Base-by-base conservation (phyloP, 1,140 invertebrate species). In the Drosophila watanabei region DNA sequence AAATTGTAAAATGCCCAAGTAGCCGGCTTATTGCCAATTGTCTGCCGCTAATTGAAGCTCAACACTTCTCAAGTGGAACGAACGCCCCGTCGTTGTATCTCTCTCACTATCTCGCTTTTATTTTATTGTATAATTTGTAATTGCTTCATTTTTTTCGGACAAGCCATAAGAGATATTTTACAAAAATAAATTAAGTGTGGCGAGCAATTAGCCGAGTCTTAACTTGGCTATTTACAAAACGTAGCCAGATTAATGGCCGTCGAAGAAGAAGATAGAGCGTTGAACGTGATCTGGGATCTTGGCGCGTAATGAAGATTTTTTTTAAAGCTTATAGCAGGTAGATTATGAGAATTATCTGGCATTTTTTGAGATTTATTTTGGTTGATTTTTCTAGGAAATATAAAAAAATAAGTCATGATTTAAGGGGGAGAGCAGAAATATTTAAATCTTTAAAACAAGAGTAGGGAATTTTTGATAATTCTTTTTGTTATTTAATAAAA, bases 21-120 rank as follows among this genome's bases (percentile, higher is more conserved):
- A 71, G 59, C 62, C 69, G 69, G 48, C 78, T 82, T 81, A 65
- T 70, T 69, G 68, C 62, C 56, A 49, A 66, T 88, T 82, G 80
- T 61, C 79, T 76, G 75, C 66, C 41, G 52, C 69, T 88, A 84
- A 88, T 83, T 83, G 77, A 59, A 49, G 64, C 77, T 83, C 72
- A 88, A 69, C 85, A 78, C 81, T 71, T 81, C 72, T 88, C 72
- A 68, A 81, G 80, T 89, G 84, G 81, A 89, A 89, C 85, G 78
- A 81, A 76, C 79, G 83, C 82, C 79, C 75, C 60, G 58, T 51
- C 61, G 58, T 16, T 62, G 56, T 49, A 24, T 60, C 18, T 64
- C 8, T 46, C 24, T 24, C 24, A 24, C 24, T 24, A 24, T 45
- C 18, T 13, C 13, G 28, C 24, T 8, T 20, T 54, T 63, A 30